Percentiles rank a stretch among this genome's conserved stretches.
Evolutionary conservation across 1,140 invertebrate species (phyloP).

Genomic region (Nasonia vitripennis): DNA sequence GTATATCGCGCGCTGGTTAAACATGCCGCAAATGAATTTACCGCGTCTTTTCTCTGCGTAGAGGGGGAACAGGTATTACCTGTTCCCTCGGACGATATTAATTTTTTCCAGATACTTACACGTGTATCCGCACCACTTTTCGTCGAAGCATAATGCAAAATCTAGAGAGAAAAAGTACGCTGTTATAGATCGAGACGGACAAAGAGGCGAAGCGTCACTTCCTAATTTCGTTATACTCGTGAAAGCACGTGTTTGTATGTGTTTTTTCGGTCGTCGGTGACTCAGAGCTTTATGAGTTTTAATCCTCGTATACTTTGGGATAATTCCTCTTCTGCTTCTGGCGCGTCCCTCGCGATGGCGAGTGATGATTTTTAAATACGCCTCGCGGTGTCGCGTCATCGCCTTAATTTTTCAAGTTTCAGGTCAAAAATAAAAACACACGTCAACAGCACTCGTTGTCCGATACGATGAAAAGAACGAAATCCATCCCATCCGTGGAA

Average conservation of each 20-base stretch:
- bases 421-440: not conserved
- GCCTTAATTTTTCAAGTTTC: not conserved
- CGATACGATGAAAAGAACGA: too few species aligned
- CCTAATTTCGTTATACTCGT: not conserved
- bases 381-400: not conserved
- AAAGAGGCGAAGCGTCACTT: not conserved
- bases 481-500: not conserved
- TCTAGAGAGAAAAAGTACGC: not conserved
- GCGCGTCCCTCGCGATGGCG: not conserved
- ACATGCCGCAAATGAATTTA: too few species aligned
- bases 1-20: too few species aligned
- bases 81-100: not conserved
- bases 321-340: not conserved
- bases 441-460: not conserved
- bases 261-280: not conserved
- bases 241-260: not conserved
- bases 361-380: not conserved
- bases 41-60: not conserved
- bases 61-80: not conserved
- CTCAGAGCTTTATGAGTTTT: not conserved
- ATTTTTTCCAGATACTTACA: not conserved
- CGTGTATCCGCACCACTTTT: not conserved
- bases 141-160: too few species aligned
- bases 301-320: not conserved
- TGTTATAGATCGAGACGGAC: not conserved